phyloP scores from a whole-genome alignment of 2,888 invertebrate genomes.

The Eupithecia abbreviata region DNA sequence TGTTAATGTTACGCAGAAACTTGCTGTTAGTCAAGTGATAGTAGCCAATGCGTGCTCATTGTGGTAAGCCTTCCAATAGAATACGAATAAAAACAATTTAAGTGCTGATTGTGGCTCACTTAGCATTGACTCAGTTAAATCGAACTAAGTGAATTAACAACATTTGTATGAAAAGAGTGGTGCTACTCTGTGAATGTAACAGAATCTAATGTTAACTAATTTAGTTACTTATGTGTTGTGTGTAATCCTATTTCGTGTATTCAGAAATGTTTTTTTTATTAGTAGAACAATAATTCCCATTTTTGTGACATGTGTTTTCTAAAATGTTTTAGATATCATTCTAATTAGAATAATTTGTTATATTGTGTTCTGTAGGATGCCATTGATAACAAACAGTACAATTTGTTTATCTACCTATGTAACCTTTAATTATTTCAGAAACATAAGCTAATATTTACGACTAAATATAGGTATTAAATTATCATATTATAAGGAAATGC shows the following conservation, averaged over 20 bases:
- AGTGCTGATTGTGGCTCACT: background rate
- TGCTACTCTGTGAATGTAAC: background rate
- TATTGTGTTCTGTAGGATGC: constrained; percentile 9
- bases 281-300: background rate
- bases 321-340: background rate
- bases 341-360: background rate
- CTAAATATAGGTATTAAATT: too few relatives aligned
- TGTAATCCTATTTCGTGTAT: background rate
- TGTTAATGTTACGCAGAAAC: too few relatives aligned
- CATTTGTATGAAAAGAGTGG: background rate
- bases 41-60: too few relatives aligned
- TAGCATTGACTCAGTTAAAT: background rate
- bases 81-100: background rate
- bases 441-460: too few relatives aligned
- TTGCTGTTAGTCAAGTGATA: too few relatives aligned
- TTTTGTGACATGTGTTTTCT: background rate
- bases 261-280: background rate
- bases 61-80: background rate
- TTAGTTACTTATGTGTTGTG: constrained; percentile 3
- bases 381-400: constrained; percentile 6
- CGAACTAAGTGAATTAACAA: background rate
- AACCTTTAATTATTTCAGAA: too few relatives aligned
- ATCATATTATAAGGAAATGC: background rate
- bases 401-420: background rate
- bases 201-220: constrained; percentile 1